These are phyloP conservation scores for Pachycephus smyrnensis DNA, from an alignment of 2,888 invertebrate species.

Conservation along the genomic window DNA sequence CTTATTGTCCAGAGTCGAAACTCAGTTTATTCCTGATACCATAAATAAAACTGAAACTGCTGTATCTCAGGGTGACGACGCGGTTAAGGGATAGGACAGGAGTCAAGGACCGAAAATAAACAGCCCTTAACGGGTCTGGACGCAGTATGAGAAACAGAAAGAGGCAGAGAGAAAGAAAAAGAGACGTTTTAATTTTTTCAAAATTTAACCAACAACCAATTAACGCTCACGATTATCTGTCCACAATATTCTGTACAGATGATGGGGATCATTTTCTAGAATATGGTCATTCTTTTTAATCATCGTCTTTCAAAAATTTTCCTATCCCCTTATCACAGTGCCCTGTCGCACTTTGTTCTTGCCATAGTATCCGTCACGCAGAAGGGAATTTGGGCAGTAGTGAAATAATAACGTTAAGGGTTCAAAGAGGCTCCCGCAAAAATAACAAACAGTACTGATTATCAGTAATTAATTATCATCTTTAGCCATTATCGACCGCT, in stretches of 20 bases:
- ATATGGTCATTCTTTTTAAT: background rate
- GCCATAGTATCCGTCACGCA: background rate
- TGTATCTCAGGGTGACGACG: constrained; percentile 1
- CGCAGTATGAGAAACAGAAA: constrained; percentile 7
- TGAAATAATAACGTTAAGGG: background rate
- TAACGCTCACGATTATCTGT: background rate
- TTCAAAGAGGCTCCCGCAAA: background rate
- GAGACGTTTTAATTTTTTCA: background rate
- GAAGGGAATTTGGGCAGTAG: background rate
- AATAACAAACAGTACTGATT: background rate
- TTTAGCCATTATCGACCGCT: background rate
- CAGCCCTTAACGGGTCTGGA: constrained; percentile 20
- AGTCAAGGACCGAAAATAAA: constrained; percentile 21
- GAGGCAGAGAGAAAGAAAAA: background rate
- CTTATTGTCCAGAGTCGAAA: background rate
- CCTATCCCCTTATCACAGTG: background rate
- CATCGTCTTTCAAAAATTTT: background rate
- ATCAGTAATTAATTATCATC: background rate
- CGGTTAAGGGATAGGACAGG: constrained; percentile 10
- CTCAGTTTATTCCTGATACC: background rate
- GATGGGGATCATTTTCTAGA: background rate
- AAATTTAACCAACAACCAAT: background rate
- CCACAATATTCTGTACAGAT: background rate
- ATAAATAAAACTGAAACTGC: constrained; percentile 5
- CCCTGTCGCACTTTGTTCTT: background rate